These are phyloP conservation scores for Sesamia nonagrioides DNA, from an alignment of 1,140 invertebrate species.

Conservation along the genomic window DNA sequence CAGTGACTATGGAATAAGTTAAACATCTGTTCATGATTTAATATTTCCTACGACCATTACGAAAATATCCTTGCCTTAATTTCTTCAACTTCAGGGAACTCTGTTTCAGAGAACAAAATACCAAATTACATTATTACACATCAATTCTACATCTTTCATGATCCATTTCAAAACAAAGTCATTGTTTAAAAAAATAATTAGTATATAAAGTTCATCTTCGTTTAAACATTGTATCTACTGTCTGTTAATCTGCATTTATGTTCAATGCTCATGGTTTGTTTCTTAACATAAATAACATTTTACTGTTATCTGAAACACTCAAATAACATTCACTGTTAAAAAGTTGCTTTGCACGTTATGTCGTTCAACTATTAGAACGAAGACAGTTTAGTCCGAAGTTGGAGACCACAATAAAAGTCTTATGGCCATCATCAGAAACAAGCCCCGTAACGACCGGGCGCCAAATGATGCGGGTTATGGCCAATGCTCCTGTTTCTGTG, in stretches of 20 bases:
- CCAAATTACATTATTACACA: slow-evolving; percentile 41
- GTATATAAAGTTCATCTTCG: slow-evolving; percentile 14
- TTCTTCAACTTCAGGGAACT: slow-evolving; percentile 2
- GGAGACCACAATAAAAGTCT: slow-evolving; percentile 69
- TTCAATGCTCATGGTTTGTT: slow-evolving; percentile 3
- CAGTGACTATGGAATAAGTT: slow-evolving; percentile 20
- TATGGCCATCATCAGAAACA: slow-evolving; percentile 71
- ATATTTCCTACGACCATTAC: neutral
- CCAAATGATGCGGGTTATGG: slow-evolving; percentile 71
- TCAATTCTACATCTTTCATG: slow-evolving; percentile 36
- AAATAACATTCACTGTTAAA: neutral
- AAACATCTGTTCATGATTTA: neutral
- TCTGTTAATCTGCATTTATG: slow-evolving; percentile 18
- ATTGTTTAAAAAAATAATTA: slow-evolving; percentile 13
- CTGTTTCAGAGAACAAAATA: slow-evolving; percentile 16
- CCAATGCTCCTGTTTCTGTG: slow-evolving; percentile 60
- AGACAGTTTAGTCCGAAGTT: slow-evolving; percentile 60
- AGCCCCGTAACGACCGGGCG: slow-evolving; percentile 62
- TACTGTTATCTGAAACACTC: slow-evolving; percentile 37
- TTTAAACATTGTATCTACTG: neutral
- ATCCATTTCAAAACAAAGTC: slow-evolving; percentile 37
- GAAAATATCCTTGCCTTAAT: neutral
- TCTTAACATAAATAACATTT: slow-evolving; percentile 28
- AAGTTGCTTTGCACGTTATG: slow-evolving; percentile 26
- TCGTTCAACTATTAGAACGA: slow-evolving; percentile 41